Evolutionary conservation across 2,888 invertebrate species (phyloP), one percentile per base, ranked within the genome.

Genomic region (Nomada hirtipes): DNA sequence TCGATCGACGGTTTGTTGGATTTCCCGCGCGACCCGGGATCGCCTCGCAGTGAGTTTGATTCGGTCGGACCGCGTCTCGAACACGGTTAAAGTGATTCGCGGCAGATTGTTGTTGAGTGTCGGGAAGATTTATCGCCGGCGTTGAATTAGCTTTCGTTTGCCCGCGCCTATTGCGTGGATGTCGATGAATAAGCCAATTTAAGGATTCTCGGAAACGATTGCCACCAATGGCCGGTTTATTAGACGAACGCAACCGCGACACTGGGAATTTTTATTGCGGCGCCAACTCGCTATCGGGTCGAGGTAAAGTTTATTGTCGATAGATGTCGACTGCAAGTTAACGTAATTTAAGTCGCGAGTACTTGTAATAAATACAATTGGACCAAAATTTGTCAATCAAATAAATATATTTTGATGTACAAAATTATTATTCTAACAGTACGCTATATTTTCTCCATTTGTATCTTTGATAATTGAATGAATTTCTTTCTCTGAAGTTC

Each of bases 21-120:
- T 64, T 57, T 29, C 23, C 57, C 64, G 52, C 18, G 26, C n/a
- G 50, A 29, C n/a, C 42, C n/a, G 50, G 42, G 63, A 69, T 57
- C n/a, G 68, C 47, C 57, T 47, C 47, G 47, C 13, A 2, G 47
- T 26, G n/a, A 36, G 68, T 52, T 55, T 52, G 76, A 78, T 63
- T 64, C 29, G 42, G 47, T 13, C 42, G 20, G 23, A 52, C n/a
- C 4, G 60, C 29, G 11, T 20, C 50, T 23, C 13, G 18, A 26
- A 23, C 15, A 11, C 47, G 15, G 67, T 67, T 68, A 52, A 75
- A 67, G 47, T 26, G 67, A 68, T 75, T 68, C n/a, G 60, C 60
- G 18, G 44, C 13, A 23, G 36, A 68, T 76, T 69, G 64, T 76
- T 76, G 79, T 53, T 59, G 36, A 76, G 57, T 60, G 76, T 42